These are phyloP conservation scores for Coregonus sp. DNA, from an alignment of 2,797 vertebrate species.

Conservation along the genomic window DNA sequence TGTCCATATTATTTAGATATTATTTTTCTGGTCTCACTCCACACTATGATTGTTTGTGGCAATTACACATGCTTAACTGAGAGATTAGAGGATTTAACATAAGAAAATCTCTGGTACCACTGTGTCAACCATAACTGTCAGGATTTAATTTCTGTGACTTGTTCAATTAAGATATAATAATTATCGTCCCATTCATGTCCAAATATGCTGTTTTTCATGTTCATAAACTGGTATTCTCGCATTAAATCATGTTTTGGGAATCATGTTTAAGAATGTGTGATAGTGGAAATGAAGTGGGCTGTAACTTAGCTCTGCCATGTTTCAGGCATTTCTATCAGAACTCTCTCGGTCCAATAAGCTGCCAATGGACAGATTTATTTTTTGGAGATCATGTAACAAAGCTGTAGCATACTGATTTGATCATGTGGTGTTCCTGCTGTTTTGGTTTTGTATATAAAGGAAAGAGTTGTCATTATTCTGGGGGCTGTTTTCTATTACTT, in stretches of 20 bases:
- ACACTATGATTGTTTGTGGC: not conserved
- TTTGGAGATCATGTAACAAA: constrained; percentile 23
- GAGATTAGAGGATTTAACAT: not conserved
- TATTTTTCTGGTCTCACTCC: not conserved
- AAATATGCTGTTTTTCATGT: not conserved
- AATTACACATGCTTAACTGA: not conserved
- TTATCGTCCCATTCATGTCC: not conserved
- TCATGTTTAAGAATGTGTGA: not conserved
- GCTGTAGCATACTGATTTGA: constrained; percentile 54
- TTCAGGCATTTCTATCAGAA: not conserved
- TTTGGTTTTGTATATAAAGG: not conserved
- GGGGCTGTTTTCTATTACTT: not conserved
- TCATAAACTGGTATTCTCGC: not conserved
- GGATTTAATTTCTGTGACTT: not conserved
- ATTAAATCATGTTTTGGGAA: not conserved
- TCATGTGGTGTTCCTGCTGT: constrained; percentile 56
- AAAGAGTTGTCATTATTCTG: not conserved
- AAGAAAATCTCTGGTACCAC: not conserved
- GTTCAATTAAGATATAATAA: not conserved
- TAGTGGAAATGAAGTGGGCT: not conserved
- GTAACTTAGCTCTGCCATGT: not conserved
- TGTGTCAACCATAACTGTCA: not conserved
- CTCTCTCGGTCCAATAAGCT: not conserved
- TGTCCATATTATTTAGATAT: not conserved
- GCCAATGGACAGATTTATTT: not conserved